These are phyloP conservation scores for Schrankia costaestrigalis DNA, from an alignment of 2,888 invertebrate genomes.

Conservation along the genomic window DNA sequence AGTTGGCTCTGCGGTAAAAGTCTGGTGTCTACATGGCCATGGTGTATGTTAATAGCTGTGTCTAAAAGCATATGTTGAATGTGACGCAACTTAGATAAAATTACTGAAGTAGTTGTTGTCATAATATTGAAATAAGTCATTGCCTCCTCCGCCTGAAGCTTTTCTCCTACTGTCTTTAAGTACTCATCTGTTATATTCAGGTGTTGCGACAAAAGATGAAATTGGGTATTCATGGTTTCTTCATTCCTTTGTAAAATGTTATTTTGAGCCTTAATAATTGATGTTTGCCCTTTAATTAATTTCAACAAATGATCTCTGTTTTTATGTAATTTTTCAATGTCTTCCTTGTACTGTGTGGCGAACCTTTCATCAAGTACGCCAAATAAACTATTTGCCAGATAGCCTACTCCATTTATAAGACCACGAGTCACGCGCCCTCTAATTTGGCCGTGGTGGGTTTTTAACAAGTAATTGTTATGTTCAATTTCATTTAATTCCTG, in stretches of 20 bases:
- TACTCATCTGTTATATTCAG: neutral
- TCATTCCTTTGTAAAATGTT: neutral
- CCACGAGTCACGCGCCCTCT: neutral
- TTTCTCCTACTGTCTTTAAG: neutral
- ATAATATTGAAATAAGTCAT: neutral
- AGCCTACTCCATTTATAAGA: constrained; percentile 3
- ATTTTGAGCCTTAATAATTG: neutral
- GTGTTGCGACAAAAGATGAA: neutral
- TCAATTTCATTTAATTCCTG: neutral
- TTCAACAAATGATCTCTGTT: neutral
- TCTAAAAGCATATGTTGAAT: neutral
- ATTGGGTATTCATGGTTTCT: neutral
- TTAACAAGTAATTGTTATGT: neutral
- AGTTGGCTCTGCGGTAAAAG: neutral
- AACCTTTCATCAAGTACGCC: constrained; percentile 3
- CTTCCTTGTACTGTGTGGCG: constrained; percentile 2
- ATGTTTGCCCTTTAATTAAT: neutral
- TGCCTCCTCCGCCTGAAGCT: neutral
- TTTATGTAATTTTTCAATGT: neutral
- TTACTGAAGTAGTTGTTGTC: neutral
- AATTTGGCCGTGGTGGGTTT: neutral
- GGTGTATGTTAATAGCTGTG: neutral
- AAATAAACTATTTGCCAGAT: constrained; percentile 3
- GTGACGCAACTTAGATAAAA: neutral
- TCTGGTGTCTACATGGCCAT: neutral